A percentile compares a stretch with the other conserved stretches of the same genome.
These are phyloP conservation scores for Dendroctonus ponderosae DNA, from an alignment of 1,140 invertebrate species.

Conservation along the genomic window DNA sequence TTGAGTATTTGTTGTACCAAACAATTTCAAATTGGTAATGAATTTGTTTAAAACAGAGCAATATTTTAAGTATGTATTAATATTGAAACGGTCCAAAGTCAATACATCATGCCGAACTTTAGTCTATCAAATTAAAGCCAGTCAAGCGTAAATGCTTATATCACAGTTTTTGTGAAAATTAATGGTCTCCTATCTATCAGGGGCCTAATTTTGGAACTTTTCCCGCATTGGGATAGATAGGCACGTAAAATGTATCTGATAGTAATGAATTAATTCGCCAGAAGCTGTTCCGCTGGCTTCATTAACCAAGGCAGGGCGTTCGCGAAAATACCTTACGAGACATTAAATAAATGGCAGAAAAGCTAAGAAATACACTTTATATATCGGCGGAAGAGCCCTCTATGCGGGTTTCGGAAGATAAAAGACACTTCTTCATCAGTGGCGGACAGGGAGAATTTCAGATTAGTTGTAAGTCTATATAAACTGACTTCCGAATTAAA, in stretches of 20 bases:
- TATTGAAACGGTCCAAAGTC: background rate
- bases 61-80: too few relatives aligned
- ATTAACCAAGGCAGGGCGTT: slow-evolving; percentile 28
- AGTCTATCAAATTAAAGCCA: background rate
- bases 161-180: slow-evolving; percentile 26
- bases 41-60: too few relatives aligned
- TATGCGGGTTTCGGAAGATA: slow-evolving; percentile 28
- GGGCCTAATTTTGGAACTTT: slow-evolving; percentile 24
- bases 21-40: too few relatives aligned
- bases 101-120: background rate
- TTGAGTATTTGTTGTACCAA: too few relatives aligned
- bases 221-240: slow-evolving; percentile 12
- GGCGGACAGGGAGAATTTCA: slow-evolving; percentile 2
- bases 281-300: slow-evolving; percentile 21
- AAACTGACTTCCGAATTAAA: too few relatives aligned
- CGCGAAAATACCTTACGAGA: slow-evolving; percentile 32
- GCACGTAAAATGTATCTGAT: slow-evolving; percentile 30
- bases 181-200: slow-evolving; percentile 21
- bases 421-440: slow-evolving; percentile 25
- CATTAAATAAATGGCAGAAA: slow-evolving; percentile 34
- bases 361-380: slow-evolving; percentile 34
- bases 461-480: too few relatives aligned
- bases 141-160: slow-evolving; percentile 14
- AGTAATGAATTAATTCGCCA: slow-evolving; percentile 34
- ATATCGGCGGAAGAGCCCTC: slow-evolving; percentile 28